phyloP scores from a whole-genome alignment of 64 coral and sea anemone genomes.

The Exaiptasia diaphana region DNA sequence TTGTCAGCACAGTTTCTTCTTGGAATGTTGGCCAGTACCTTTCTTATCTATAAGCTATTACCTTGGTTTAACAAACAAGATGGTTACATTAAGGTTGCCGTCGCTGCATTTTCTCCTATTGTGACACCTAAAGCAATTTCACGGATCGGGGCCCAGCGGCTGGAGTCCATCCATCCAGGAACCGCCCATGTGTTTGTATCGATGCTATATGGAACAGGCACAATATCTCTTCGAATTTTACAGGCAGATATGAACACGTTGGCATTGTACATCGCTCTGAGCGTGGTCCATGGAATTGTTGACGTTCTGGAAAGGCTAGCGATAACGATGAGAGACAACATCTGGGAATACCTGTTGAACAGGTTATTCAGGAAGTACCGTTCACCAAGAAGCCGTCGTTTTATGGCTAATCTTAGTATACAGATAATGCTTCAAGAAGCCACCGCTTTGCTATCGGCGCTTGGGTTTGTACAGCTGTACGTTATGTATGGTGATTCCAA shows the following conservation, averaged over 20 bases:
- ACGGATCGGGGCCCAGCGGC: slow-evolving; percentile 58
- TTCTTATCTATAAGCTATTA: background rate
- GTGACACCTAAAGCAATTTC: slow-evolving; percentile 53
- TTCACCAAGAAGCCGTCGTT: slow-evolving; percentile 59
- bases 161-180: slow-evolving; percentile 66
- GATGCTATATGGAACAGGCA: slow-evolving; percentile 41
- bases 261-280: slow-evolving; percentile 29
- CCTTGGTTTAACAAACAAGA: slow-evolving; percentile 3
- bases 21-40: background rate
- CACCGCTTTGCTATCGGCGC: slow-evolving; percentile 52
- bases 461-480: slow-evolving; percentile 58
- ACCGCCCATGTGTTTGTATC: slow-evolving; percentile 41
- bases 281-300: slow-evolving; percentile 44
- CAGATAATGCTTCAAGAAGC: slow-evolving; percentile 75
- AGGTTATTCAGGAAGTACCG: slow-evolving; percentile 16
- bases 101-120: slow-evolving; percentile 31
- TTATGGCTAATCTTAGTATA: slow-evolving; percentile 72
- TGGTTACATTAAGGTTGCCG: background rate
- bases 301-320: slow-evolving; percentile 65
- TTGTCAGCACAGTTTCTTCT: slow-evolving; percentile 53
- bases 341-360: slow-evolving; percentile 48
- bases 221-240: slow-evolving; percentile 70
- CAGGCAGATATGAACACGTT: slow-evolving; percentile 67
- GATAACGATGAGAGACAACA: slow-evolving; percentile 70
- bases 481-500: slow-evolving; percentile 29